Evolutionary conservation across 2,113 vertebrate genomes (phyloP), one percentile per base, ranked within the genome.

Genomic region (Pelmatolapia mariae): DNA sequence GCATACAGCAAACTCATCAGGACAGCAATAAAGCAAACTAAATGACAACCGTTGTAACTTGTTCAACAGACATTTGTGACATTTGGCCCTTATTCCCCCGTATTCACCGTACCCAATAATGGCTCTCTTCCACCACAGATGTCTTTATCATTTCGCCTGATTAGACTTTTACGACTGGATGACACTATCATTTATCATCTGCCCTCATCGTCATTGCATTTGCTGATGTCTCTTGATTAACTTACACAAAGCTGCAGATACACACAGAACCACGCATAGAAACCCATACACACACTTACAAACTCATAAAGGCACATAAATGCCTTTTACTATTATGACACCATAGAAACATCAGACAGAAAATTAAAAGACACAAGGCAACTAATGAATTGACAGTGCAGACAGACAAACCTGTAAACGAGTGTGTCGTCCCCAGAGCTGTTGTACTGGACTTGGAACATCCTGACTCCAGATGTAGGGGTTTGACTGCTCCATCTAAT

Each of bases 361-460:
- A 40, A 33, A 54, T 63, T 6, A 66, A 79, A 84, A 33, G 8
- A 26, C 19, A 53, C 15, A 76, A 43, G 22, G 36, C 45, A 81
- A 19, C 63, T 7, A 4, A 38, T 29, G 50, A 50, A 85, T n/a
- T 26, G n/a, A 13, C 0, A 54, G 24, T 13, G 40, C 50, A 78
- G 50, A 86, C 4, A 40, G 19, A 90, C 96, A 85, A 93, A 98
- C 98, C 98, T 98, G 97, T 99, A 99, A 5, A 99, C 97, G 5
- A 99, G 94, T 5, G 97, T 97, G 93, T 99, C 98, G 0, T 99
- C 98, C 0, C 93, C 95, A 0, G 98, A 98, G 84, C 98, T 98
- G 97, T 99, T 99, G 94, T 99, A 99, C 92, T 99, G 98, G 50
- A 99, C 96, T 96, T 99, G 98, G 96, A 97, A 98, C 98, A 99